phyloP scores from a whole-genome alignment of 2,797 vertebrate genomes.

The Mus spretus region DNA sequence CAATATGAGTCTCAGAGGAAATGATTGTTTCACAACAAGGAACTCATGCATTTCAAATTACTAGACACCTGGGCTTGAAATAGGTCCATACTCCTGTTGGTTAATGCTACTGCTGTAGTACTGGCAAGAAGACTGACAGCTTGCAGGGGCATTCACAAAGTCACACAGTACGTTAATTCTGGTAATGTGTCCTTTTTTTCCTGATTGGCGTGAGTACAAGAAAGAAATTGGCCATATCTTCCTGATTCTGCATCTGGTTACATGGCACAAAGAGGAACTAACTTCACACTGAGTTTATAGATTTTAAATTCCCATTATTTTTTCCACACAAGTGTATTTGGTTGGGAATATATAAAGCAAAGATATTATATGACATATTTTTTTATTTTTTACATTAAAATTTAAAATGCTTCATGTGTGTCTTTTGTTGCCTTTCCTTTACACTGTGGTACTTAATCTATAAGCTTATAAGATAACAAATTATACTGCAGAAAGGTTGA shows the following conservation, averaged over 20 bases:
- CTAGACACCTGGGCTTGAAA: constrained; percentile 88
- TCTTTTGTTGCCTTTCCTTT: constrained; percentile 11
- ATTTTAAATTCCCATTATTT: constrained; percentile 81
- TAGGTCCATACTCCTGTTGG: constrained; percentile 83
- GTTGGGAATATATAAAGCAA: constrained; percentile 36
- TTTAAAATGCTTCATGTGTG: not conserved
- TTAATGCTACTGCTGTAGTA: constrained; percentile 80
- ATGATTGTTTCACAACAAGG: constrained; percentile 88
- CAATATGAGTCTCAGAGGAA: constrained; percentile 82
- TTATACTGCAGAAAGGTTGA: not conserved
- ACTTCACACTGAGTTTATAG: constrained; percentile 70
- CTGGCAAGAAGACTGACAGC: constrained; percentile 85
- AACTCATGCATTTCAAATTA: constrained; percentile 87
- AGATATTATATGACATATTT: not conserved
- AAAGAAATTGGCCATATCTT: constrained; percentile 80
- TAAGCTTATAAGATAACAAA: not conserved
- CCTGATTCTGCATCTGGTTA: constrained; percentile 81
- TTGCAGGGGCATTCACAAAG: constrained; percentile 87
- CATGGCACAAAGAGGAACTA: constrained; percentile 65
- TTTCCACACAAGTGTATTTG: constrained; percentile 29
- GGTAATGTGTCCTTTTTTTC: constrained; percentile 67
- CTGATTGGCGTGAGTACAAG: constrained; percentile 77
- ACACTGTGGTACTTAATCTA: not conserved
- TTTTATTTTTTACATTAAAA: constrained; percentile 26
- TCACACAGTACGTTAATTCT: constrained; percentile 85